Percentiles rank a stretch among this genome's conserved stretches.
phyloP scores from a whole-genome alignment of 2,888 invertebrate species.

The Lumbricus terrestris region DNA sequence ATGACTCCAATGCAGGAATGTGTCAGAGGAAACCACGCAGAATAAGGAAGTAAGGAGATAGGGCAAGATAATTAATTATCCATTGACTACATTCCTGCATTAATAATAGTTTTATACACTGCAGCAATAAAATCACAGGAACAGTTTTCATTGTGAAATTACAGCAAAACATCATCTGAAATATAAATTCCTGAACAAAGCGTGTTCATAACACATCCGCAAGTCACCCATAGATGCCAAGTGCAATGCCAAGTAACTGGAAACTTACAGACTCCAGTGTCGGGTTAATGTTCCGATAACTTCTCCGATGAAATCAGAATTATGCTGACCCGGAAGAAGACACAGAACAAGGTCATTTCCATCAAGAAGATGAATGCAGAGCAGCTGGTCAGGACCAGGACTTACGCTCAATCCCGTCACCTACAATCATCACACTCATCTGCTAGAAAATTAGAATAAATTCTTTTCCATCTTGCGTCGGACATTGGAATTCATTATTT shows the following conservation, averaged over 20 bases:
- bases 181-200: neutral
- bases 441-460: neutral
- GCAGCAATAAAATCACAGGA: neutral
- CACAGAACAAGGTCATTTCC: conserved; percentile 89
- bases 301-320: conserved; percentile 81
- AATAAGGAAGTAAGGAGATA: too few relatives aligned
- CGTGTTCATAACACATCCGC: neutral
- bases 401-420: conserved; percentile 82
- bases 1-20: too few relatives aligned
- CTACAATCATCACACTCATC: conserved; percentile 27
- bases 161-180: neutral
- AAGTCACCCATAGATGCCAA: neutral
- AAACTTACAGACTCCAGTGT: conserved; percentile 70
- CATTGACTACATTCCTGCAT: too few relatives aligned
- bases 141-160: neutral
- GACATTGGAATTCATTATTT: neutral
- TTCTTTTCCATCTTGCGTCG: neutral
- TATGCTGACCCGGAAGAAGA: conserved; percentile 64
- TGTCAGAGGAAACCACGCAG: neutral
- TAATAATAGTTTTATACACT: neutral
- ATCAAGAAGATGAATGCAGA: conserved; percentile 79
- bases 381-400: conserved; percentile 81
- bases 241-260: conserved; percentile 46
- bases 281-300: conserved; percentile 77
- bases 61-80: too few relatives aligned